Evolutionary conservation across 2,888 invertebrate species (phyloP), one percentile per base, ranked within the genome.

Genomic region (Polia nebulosa): DNA sequence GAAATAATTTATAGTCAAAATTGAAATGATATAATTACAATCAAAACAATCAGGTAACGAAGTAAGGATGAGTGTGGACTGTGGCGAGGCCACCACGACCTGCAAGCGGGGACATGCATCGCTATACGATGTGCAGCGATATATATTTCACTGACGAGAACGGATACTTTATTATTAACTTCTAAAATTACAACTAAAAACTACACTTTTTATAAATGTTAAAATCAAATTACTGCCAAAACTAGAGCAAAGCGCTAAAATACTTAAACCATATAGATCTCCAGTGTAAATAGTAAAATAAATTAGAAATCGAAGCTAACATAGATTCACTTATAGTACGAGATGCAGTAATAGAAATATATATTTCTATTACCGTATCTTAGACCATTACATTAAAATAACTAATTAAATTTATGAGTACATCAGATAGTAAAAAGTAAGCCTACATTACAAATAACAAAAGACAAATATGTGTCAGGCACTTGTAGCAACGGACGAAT

Each of bases 211-310:
- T 63, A 32, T 71, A 60, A 61, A 57, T 47, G 66, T 36, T 66
- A 69, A 64, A 78, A 72, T 63, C 51, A 73, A 63, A 47, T 65
- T 76, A 81, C 73, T 78, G 66, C 66, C 56, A 73, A 75, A 44
- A 60, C 13, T 62, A 45, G 57, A 72, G 49, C 59, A 36, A 45
- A 49, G 36, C 29, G 22, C 25, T 68, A 67, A n/a, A 32, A 65
- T 65, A 32, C 27, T 32, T 44, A 45, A 67, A 41, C 45, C n/a
- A 39, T 67, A 47, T 22, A 44, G 73, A 73, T 74, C 70, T 69
- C 69, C 13, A 34, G 27, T 76, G 41, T 56, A 68, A 72, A 72
- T 68, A 68, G 15, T 60, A 27, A 76, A 76, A 76, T 69, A 68
- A 71, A 29, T 68, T 47, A 49, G 39, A 49, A 76, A 58, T 34